phyloP scores from a whole-genome alignment of 2,888 invertebrate species.

The Ichneumon xanthorius region DNA sequence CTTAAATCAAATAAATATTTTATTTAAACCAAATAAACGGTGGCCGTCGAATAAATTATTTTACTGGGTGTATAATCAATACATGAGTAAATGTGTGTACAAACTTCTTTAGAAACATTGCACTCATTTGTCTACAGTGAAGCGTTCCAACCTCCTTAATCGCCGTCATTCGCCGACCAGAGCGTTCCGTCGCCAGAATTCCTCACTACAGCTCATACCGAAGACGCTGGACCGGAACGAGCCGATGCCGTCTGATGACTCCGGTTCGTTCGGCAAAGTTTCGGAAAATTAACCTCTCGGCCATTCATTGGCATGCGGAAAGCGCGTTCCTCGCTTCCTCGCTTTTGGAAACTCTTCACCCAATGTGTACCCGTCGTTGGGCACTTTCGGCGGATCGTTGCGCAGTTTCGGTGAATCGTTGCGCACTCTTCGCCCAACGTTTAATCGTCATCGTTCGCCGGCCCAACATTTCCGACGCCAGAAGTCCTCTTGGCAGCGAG shows the following conservation, averaged over 20 bases:
- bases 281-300: constrained; percentile 5
- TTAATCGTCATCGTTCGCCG: not conserved
- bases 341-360: too few relatives aligned
- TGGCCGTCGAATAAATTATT: too few relatives aligned
- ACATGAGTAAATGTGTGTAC: too few relatives aligned
- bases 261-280: not conserved
- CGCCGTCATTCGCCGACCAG: not conserved
- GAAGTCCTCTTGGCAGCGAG: constrained; percentile 54
- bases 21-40: too few relatives aligned
- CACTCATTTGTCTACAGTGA: too few relatives aligned
- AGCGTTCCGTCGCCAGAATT: constrained; percentile 41
- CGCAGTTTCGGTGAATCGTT: not conserved
- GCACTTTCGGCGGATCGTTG: too few relatives aligned
- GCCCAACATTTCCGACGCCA: constrained; percentile 37
- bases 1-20: too few relatives aligned
- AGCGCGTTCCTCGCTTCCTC: not conserved
- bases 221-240: constrained; percentile 7
- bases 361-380: too few relatives aligned
- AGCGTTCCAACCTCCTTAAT: not conserved
- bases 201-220: constrained; percentile 54
- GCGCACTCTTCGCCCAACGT: not conserved
- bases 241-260: not conserved
- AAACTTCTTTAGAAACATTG: too few relatives aligned
- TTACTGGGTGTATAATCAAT: too few relatives aligned
- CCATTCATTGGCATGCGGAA: not conserved